phyloP scores from a whole-genome alignment of 2,113 vertebrate species.

The Pygoscelis adeliae region DNA sequence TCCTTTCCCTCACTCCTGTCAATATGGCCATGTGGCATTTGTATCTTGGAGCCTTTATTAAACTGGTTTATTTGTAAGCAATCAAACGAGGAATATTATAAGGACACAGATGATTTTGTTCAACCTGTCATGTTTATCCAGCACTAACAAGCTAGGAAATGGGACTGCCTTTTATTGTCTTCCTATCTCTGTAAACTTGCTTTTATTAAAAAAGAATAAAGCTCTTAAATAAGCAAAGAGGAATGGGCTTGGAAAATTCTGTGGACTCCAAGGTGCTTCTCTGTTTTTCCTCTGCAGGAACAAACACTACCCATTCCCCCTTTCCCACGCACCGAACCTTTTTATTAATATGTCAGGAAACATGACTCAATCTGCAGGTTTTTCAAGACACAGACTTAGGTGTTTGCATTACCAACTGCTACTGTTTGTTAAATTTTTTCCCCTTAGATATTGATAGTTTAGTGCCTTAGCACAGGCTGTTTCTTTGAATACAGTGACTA shows the following conservation, averaged over 20 bases:
- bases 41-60: constrained; percentile 8
- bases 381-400: not conserved
- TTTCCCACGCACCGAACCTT: not conserved
- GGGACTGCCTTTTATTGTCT: constrained; percentile 42
- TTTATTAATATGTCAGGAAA: constrained; percentile 43
- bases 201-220: constrained; percentile 39
- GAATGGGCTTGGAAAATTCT: constrained; percentile 38
- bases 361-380: constrained; percentile 37
- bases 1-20: constrained; percentile 35
- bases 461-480: not conserved
- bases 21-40: constrained; percentile 60
- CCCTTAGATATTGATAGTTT: not conserved
- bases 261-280: constrained; percentile 24
- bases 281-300: constrained; percentile 32
- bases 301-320: not conserved
- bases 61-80: constrained; percentile 57
- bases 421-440: not conserved
- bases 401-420: constrained; percentile 3
- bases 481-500: not conserved
- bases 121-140: constrained; percentile 21
- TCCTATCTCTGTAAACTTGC: constrained; percentile 44
- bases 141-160: constrained; percentile 36
- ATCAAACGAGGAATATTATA: constrained; percentile 31
- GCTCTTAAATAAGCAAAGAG: constrained; percentile 53
- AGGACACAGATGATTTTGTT: constrained; percentile 35